Base-by-base conservation (phyloP, 2,888 invertebrate species). In the Laothoe populi region DNA sequence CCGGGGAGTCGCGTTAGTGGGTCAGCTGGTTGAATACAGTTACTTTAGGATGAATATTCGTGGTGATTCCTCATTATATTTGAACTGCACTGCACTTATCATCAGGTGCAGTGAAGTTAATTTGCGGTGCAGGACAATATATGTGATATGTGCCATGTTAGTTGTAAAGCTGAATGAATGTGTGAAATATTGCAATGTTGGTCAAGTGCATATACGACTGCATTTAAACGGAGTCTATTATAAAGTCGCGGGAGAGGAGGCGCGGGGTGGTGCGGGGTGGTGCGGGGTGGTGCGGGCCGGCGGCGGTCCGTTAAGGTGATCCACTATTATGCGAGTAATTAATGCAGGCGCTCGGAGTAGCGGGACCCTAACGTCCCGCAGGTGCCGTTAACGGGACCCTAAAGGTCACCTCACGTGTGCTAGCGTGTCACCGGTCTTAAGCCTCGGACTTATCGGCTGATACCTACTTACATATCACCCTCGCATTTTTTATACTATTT, bases 291-390 rank as follows among this genome's bases (percentile, higher is more conserved):
- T 24, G 57, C n/a, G 23, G 48, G 48, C 21, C 13, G 35, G 49
- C 26, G 21, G 61, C 40, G 58, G 24, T 26, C 40, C 40, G 60
- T 58, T 60, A 46, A 38, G 48, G 38, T 19, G 53, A 53, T 53
- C 53, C 19, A 53, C 35, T 35, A 53, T 38, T 57, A 57, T 61
- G 42, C 60, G 45, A 57, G 46, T 63, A 58, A 58, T 61, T 57
- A 46, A 48, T 40, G 64, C 61, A 59, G 40, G 24, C n/a, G 59
- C 60, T 71, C 60, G 64, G 70, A 61, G 63, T 83, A 85, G 84
- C 88, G 85, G 88, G 82, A 86, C 75, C 78, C 70, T 77, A 84
- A 83, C 86, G 87, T 76, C 70, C 75, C 68, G 82, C 82, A 83
- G 84, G 83, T 84, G 86, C 75, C 77, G 64, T 65, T 82, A 87